Evolutionary conservation across 2,888 invertebrate species (phyloP), one percentile per base, ranked within the genome.

Genomic region (Cantharis rufa): DNA sequence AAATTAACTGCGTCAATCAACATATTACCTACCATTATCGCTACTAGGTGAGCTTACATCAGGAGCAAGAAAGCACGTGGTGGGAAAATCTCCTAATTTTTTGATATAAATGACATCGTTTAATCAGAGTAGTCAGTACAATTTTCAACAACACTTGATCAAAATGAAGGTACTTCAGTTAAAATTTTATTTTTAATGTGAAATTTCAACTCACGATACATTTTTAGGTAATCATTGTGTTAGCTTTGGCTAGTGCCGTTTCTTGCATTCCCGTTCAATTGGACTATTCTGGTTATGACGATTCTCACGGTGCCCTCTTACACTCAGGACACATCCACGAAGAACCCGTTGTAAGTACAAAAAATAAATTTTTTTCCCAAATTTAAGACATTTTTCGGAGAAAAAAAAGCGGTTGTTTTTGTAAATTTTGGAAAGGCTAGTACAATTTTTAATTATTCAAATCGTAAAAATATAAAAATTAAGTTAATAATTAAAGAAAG

Each of bases 31-130:
- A 28, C 32, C 15, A 32, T 69, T 27, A 27, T 28, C 28, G 27
- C 32, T 27, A 15, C 69, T 28, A 28, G 15, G 24, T 28, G 69
- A 69, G 27, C 28, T 69, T 66, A 66, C 64, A 69, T 69, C 21
- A 66, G 71, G 71, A 63, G 18, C 72, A 69, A 15, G 69, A 27
- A 69, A n/a, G 21, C 28, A 32, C 16, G 74, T 75, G 69, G 77
- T 74, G 77, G 77, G 74, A 75, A 61, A 15, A 10, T 64, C 62
- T 78, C 77, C 77, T 72, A 74, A 74, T 71, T 72, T 71, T 66
- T 75, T 63, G 11, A 48, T 78, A 78, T 78, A 75, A 75, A 78
- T 75, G 74, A 69, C 74, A 71, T 71, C 74, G 16, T 69, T 75
- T 66, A 21, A 69, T 27, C 66, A 71, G 21, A 64, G 48, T 16